Conservation (phyloP, 2,113 vertebrate species). For the Axis porcinus region DNA sequence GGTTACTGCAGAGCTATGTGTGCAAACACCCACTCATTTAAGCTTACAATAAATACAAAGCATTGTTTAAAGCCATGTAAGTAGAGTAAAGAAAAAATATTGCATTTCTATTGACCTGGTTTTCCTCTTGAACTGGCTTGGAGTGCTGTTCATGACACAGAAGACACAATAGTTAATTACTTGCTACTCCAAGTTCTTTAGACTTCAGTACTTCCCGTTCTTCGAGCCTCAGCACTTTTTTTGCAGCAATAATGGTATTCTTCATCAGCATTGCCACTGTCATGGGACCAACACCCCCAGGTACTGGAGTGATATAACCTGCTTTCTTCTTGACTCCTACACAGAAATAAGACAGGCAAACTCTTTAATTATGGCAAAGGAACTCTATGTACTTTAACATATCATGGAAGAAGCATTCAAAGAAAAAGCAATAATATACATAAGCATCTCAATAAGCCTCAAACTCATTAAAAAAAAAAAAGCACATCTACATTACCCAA, state of each 20-base stretch:
- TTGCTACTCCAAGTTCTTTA: conserved; percentile 83
- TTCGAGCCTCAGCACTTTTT: conserved; percentile 87
- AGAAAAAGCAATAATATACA: not conserved
- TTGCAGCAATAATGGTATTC: conserved; percentile 96
- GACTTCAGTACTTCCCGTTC: conserved; percentile 82
- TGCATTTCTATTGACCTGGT: conserved; percentile 80
- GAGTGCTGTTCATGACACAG: conserved; percentile 11
- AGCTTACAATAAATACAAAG: conserved; percentile 71
- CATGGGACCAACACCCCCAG: conserved; percentile 97
- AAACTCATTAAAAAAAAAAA: not conserved
- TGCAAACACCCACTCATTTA: not conserved
- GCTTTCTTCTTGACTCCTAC: conserved; percentile 94
- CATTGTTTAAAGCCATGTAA: conserved; percentile 5
- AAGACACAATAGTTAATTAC: conserved; percentile 71
- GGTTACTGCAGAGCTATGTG: not conserved
- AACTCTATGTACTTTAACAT: not conserved
- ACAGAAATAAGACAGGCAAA: not conserved
- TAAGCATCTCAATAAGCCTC: not conserved
- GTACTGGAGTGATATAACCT: conserved; percentile 95
- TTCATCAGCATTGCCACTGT: conserved; percentile 99
- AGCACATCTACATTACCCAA: not conserved
- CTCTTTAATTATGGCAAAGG: not conserved
- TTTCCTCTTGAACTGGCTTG: conserved; percentile 19
- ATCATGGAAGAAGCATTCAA: not conserved
- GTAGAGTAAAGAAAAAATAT: conserved; percentile 84